Percentiles rank a stretch among this genome's conserved stretches.
Conservation (phyloP, 1,140 invertebrate species). For the Ectropis grisescens region DNA sequence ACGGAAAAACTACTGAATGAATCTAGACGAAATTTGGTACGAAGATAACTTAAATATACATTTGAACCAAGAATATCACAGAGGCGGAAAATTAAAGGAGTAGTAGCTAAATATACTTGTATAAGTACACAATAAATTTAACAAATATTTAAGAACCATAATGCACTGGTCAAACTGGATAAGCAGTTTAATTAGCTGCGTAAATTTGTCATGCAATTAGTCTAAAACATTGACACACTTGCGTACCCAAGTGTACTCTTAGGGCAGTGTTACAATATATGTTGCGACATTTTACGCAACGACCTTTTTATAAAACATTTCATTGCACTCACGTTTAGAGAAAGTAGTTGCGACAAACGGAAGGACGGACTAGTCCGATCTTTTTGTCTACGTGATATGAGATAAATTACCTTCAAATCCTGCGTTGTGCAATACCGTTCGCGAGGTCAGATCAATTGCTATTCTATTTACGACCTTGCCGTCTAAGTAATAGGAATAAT, state of each 20-base stretch:
- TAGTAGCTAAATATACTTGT: too few relatives aligned
- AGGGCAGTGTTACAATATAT: constrained; percentile 15
- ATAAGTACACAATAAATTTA: too few relatives aligned
- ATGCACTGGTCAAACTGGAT: constrained; percentile 1
- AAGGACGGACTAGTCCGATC: constrained; percentile 32
- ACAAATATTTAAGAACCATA: too few relatives aligned
- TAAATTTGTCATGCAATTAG: constrained; percentile 17
- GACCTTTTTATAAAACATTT: constrained; percentile 7
- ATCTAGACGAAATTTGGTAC: too few relatives aligned
- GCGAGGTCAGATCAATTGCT: background rate
- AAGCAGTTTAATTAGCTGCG: constrained; percentile 15
- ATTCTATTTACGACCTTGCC: constrained; percentile 1
- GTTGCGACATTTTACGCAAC: constrained; percentile 7
- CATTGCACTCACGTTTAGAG: constrained; percentile 41
- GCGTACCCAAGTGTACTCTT: constrained; percentile 13
- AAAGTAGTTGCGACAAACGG: constrained; percentile 34
- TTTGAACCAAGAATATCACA: too few relatives aligned
- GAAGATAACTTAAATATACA: too few relatives aligned
- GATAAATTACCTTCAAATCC: constrained; percentile 23
- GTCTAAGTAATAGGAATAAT: too few relatives aligned
- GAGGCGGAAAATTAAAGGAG: too few relatives aligned
- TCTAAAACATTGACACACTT: constrained; percentile 32
- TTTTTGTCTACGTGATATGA: constrained; percentile 34
- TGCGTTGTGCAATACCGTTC: constrained; percentile 5
- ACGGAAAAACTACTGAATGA: too few relatives aligned